phyloP scores from a whole-genome alignment of 2,888 invertebrate species.

The Cetonia aurata region DNA sequence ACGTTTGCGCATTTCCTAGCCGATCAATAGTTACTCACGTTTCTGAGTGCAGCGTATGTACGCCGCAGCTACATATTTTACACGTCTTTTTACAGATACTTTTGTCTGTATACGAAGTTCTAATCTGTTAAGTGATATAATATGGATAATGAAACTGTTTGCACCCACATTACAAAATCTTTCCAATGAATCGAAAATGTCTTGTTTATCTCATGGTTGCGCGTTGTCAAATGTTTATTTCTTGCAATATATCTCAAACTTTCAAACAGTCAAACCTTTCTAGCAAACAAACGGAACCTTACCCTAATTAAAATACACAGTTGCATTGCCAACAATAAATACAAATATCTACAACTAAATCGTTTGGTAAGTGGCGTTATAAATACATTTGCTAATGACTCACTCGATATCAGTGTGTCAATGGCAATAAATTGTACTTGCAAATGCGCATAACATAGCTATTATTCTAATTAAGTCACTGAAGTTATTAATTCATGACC shows the following conservation, averaged over 20 bases:
- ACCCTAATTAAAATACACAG: too few species aligned
- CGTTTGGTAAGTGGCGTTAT: too few species aligned
- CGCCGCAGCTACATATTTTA: slow-evolving; percentile 9
- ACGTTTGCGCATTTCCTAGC: slow-evolving; percentile 35
- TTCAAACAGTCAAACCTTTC: too few species aligned
- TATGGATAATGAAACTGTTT: too few species aligned
- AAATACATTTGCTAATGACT: background rate
- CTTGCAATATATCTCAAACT: too few species aligned
- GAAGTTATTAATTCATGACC: background rate
- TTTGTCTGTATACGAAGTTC: slow-evolving; percentile 9
- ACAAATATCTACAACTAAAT: too few species aligned
- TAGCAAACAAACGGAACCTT: too few species aligned
- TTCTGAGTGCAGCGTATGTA: slow-evolving; percentile 32
- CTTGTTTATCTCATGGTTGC: too few species aligned
- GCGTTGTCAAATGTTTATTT: too few species aligned
- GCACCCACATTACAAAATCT: too few species aligned
- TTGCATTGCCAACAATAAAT: too few species aligned
- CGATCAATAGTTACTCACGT: slow-evolving; percentile 37
- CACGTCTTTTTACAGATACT: slow-evolving; percentile 5
- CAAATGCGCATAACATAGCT: background rate
- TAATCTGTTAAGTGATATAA: background rate
- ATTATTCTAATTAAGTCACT: background rate
- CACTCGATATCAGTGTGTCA: background rate
- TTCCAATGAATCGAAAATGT: too few species aligned
- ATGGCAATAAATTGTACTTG: background rate